Conservation (phyloP, 2,113 vertebrate genomes). For the Gymnobelideus leadbeateri region DNA sequence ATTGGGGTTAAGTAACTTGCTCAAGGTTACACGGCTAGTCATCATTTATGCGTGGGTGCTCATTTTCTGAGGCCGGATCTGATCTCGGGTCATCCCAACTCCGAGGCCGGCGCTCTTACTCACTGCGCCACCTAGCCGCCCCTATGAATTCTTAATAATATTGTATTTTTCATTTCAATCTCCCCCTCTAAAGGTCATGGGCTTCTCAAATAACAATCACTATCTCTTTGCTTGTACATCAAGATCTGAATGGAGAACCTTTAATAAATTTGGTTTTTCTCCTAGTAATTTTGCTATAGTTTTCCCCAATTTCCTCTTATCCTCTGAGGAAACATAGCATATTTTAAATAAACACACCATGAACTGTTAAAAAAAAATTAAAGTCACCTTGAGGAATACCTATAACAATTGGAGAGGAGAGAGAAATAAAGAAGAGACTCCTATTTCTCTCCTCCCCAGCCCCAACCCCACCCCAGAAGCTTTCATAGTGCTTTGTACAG, state of each 20-base stretch:
- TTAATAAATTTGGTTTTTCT: conserved; percentile 7
- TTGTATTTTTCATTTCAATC: conserved; percentile 43
- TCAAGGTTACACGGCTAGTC: too few species aligned
- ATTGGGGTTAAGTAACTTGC: too few species aligned
- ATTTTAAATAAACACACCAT: neutral
- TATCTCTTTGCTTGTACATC: conserved; percentile 17
- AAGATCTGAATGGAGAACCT: conserved; percentile 47
- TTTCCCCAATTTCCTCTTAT: neutral
- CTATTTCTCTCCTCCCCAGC: neutral
- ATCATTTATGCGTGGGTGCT: too few species aligned
- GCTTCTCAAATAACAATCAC: conserved; percentile 38
- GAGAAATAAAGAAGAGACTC: neutral
- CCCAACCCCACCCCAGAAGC: neutral
- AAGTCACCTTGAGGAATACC: neutral
- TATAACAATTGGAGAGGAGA: neutral
- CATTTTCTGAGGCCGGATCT: too few species aligned
- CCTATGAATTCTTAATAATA: conserved; percentile 45
- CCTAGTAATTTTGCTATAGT: neutral
- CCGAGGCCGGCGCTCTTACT: too few species aligned
- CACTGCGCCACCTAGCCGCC: too few species aligned
- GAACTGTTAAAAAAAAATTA: neutral
- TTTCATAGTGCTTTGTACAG: neutral
- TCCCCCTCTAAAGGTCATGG: conserved; percentile 23
- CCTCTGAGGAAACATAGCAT: neutral
- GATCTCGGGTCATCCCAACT: too few species aligned